A percentile compares a stretch with the other conserved stretches of the same genome.
phyloP scores from a whole-genome alignment of 1,140 invertebrate species.

The Helicoverpa zea region DNA sequence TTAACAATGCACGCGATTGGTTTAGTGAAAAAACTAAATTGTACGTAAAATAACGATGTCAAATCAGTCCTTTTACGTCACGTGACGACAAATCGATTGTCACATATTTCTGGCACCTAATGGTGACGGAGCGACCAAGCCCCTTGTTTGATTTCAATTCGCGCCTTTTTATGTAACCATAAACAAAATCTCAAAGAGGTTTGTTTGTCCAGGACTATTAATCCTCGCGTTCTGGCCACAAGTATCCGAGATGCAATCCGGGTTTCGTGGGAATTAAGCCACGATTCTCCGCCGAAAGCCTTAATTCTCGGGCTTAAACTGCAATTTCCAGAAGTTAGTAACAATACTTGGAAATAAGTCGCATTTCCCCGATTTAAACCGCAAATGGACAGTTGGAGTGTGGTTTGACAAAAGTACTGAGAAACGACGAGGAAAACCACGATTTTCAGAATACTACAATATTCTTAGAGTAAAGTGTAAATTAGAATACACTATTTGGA shows the following conservation, averaged over 20 bases:
- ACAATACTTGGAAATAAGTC: conserved; percentile 18
- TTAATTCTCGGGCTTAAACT: conserved; percentile 22
- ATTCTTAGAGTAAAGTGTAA: not conserved
- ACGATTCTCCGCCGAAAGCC: conserved; percentile 1
- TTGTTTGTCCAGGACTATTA: not conserved
- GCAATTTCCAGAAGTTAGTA: conserved; percentile 26
- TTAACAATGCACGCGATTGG: not conserved
- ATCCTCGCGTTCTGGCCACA: not conserved
- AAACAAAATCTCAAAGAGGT: not conserved
- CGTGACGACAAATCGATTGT: conserved; percentile 52
- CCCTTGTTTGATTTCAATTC: conserved; percentile 43
- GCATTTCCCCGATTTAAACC: conserved; percentile 24
- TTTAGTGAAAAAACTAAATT: conserved; percentile 11
- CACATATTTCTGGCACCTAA: conserved; percentile 46
- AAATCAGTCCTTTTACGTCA: conserved; percentile 24
- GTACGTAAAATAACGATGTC: conserved; percentile 5
- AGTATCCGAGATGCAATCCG: conserved; percentile 1
- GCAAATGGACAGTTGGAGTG: conserved; percentile 8
- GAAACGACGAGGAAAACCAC: not conserved
- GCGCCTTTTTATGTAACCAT: not conserved
- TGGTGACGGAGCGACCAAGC: conserved; percentile 27
- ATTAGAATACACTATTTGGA: not conserved
- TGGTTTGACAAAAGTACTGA: conserved; percentile 11
- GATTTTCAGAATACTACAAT: not conserved
- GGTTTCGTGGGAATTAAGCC: conserved; percentile 26